Conservation (phyloP, 2,888 invertebrate species). For the Andricus quercusramuli region DNA sequence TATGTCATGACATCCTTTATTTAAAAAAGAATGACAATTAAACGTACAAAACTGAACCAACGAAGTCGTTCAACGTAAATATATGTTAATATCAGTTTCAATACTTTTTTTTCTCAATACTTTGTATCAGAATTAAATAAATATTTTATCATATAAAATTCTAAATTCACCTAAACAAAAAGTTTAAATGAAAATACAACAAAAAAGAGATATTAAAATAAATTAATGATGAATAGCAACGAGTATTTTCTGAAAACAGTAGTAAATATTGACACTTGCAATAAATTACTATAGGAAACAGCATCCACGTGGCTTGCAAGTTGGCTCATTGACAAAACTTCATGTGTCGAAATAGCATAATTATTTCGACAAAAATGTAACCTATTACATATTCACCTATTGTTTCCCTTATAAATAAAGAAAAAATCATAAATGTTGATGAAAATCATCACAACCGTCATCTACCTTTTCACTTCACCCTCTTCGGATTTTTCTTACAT, state of each 20-base stretch:
- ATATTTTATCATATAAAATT: too few relatives aligned
- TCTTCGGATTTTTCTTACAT: neutral
- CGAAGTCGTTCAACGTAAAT: too few relatives aligned
- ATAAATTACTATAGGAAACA: constrained; percentile 7
- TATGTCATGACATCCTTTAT: too few relatives aligned
- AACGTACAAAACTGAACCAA: too few relatives aligned
- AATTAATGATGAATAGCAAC: neutral
- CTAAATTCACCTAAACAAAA: neutral
- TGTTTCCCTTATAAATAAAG: neutral
- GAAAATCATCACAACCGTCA: neutral
- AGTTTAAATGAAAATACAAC: neutral
- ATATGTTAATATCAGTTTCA: too few relatives aligned
- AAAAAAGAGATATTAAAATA: neutral
- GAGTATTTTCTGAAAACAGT: neutral
- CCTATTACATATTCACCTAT: neutral
- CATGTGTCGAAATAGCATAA: neutral
- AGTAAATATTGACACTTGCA: neutral
- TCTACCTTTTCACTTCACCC: neutral
- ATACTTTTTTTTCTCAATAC: too few relatives aligned
- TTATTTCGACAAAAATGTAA: neutral
- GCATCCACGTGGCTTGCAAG: neutral
- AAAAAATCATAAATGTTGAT: neutral
- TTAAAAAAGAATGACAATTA: too few relatives aligned
- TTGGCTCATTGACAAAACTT: neutral
- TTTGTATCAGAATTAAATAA: too few relatives aligned